These are phyloP conservation scores for Agonopterix arenella DNA, from an alignment of 2,888 invertebrate genomes.

Conservation along the genomic window DNA sequence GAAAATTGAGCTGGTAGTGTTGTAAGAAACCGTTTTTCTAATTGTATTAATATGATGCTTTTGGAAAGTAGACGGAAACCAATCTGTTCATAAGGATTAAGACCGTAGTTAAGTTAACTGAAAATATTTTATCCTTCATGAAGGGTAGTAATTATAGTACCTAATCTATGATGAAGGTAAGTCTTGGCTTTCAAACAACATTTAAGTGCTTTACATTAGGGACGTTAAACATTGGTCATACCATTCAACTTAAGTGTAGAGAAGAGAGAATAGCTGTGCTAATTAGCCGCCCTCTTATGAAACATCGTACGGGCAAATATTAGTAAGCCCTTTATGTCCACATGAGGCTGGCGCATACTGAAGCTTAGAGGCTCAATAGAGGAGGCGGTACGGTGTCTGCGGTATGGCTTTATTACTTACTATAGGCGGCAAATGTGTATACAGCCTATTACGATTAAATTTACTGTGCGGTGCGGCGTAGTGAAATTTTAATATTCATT, in stretches of 20 bases:
- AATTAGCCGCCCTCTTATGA: slow-evolving; percentile 37
- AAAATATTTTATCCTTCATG: too few relatives aligned
- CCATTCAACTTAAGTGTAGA: slow-evolving; percentile 11
- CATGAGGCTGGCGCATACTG: slow-evolving; percentile 17
- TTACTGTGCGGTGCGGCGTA: slow-evolving; percentile 18
- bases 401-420: slow-evolving; percentile 29
- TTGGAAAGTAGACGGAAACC: too few relatives aligned
- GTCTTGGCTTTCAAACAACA: too few relatives aligned
- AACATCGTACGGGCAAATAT: slow-evolving; percentile 44
- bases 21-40: too few relatives aligned
- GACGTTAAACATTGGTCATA: neutral
- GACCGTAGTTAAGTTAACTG: too few relatives aligned
- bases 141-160: too few relatives aligned
- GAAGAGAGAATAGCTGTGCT: slow-evolving; percentile 34
- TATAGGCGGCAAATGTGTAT: slow-evolving; percentile 21
- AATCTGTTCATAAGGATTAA: too few relatives aligned
- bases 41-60: too few relatives aligned
- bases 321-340: slow-evolving; percentile 39
- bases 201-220: too few relatives aligned
- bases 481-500: slow-evolving; percentile 16
- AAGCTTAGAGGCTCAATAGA: slow-evolving; percentile 31
- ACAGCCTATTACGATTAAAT: slow-evolving; percentile 36
- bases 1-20: too few relatives aligned
- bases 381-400: slow-evolving; percentile 22
- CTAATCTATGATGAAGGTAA: too few relatives aligned